Percentiles rank a stretch among this genome's conserved stretches.
Conservation (phyloP, 2,797 vertebrate genomes). For the Novumbra hubbsi region DNA sequence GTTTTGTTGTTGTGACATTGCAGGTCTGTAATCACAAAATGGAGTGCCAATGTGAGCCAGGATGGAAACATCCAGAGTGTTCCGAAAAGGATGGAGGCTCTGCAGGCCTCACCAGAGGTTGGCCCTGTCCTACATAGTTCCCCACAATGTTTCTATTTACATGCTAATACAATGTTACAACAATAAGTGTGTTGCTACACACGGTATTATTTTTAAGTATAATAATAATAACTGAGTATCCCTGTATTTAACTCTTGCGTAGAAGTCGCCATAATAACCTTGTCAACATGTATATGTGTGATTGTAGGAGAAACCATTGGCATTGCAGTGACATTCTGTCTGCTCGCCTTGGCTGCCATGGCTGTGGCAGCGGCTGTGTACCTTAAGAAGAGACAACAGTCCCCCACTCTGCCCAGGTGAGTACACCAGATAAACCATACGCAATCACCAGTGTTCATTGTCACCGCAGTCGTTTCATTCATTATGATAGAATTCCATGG, state of each 20-base stretch:
- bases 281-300: not conserved
- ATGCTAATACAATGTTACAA: not conserved
- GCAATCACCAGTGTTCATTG: not conserved
- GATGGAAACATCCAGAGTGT: slow-evolving; percentile 70
- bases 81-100: accelerated
- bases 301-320: slow-evolving; percentile 33
- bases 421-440: slow-evolving; percentile 6
- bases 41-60: slow-evolving; percentile 74
- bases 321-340: slow-evolving; percentile 34
- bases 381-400: slow-evolving; percentile 57
- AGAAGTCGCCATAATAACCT: not conserved
- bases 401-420: slow-evolving; percentile 46
- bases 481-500: not conserved
- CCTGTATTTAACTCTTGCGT: not conserved
- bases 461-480: not conserved
- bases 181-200: not conserved
- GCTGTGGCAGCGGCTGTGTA: slow-evolving; percentile 25
- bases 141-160: not conserved
- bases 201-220: not conserved
- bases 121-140: not conserved
- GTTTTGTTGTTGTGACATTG: not conserved
- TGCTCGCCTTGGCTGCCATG: slow-evolving; percentile 51
- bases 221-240: no score
- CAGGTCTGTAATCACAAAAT: slow-evolving; percentile 77
- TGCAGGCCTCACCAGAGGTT: slow-evolving; percentile 42